Conservation (phyloP, 2,888 invertebrate species). For the Hyposoter dolosus region DNA sequence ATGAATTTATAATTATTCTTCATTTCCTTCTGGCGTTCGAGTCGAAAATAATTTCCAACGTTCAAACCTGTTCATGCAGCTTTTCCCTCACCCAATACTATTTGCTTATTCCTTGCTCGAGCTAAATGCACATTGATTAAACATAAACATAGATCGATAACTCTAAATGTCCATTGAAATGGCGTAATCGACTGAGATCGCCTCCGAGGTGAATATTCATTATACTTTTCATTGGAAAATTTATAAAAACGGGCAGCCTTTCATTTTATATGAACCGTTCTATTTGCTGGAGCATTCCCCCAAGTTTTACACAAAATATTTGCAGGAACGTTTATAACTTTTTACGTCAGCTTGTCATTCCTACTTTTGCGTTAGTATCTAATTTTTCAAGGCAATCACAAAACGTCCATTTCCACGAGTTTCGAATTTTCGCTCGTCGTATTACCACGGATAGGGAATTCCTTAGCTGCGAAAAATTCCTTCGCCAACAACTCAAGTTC, state of each 20-base stretch:
- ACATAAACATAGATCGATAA: conserved; percentile 8
- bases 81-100: conserved; percentile 6
- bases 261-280: conserved; percentile 2
- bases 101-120: conserved; percentile 2
- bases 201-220: conserved; percentile 29
- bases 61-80: background rate
- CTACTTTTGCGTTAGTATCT: background rate
- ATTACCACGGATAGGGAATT: background rate
- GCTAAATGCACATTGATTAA: background rate
- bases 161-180: conserved; percentile 24
- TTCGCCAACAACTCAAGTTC: background rate
- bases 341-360: background rate
- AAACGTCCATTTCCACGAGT: background rate
- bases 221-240: conserved; percentile 20
- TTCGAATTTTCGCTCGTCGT: background rate
- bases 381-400: background rate
- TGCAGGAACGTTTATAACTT: background rate
- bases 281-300: background rate
- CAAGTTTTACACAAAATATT: background rate
- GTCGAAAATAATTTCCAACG: background rate
- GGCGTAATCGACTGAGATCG: background rate
- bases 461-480: background rate
- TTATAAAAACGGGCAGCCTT: background rate
- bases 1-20: background rate
- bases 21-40: background rate